Base-by-base conservation (phyloP, 92 coral and sea anemone species). In the Metridium senile region DNA sequence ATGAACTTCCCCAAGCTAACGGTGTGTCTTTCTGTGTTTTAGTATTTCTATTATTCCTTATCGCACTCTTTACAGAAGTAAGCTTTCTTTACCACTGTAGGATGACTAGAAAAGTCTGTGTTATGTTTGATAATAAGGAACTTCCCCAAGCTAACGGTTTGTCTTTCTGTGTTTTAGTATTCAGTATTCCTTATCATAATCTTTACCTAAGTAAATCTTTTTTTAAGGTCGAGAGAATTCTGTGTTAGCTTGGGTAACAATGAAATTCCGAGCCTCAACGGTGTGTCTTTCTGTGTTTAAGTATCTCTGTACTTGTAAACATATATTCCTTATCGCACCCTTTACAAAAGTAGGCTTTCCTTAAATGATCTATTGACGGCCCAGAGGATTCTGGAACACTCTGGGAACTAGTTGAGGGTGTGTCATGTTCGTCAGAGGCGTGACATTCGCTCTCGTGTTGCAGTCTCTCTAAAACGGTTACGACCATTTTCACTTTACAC, bases 401-500 rank as follows among this genome's bases (percentile, higher is more conserved):
- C 6, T 68, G 56, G 29, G 70, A 26, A 1, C 45, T 26, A 26
- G 35, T 16, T 2, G 73, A 19, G 33, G 43, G 61, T 10, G 74
- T 47, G 61, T 63, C 67, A 34, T 79, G 34, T 47, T 71, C 65
- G 46, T 46, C 78, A 45, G 72, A 22, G 6, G 35, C 88, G 20
- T 78, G 68, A 59, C 97, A 91, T 26, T 73, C 89, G 19, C 90
- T 88, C 74, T 92, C 93, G 66, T 95, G 99, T 49, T 89, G 88
- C 30, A 95, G 64, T 78, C 93, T 85, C 77, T 95, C 93, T 39
- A 95, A 83, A 31, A 95, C 97, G 13, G 99, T 95, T 20, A 89
- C 96, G n/a, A 95, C 74, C 99, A 95, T 82, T 63, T 95, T 95
- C 74, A 84, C 78, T 9, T 95, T 94, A 71, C 99, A 95, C 53